A percentile compares a stretch with the other conserved stretches of the same genome.
These are phyloP conservation scores for Pseudeuparius sepicola DNA, from an alignment of 2,888 invertebrate genomes.

Conservation along the genomic window DNA sequence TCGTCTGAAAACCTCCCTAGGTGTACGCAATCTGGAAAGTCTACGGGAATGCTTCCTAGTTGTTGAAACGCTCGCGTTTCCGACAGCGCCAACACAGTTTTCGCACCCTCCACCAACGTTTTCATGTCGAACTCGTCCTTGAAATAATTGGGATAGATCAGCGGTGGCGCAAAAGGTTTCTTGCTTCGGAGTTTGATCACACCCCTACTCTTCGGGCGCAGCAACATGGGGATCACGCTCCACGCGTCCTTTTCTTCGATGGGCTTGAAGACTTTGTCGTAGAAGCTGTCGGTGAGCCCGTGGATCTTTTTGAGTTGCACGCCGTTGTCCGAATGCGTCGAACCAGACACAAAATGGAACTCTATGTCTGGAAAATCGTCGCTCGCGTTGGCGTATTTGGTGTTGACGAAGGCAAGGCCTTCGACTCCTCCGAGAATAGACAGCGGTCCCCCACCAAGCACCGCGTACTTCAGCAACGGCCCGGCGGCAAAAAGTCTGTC, in stretches of 20 bases:
- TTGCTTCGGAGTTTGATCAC: conserved; percentile 65
- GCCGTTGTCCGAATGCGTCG: conserved; percentile 79
- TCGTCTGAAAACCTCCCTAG: conserved; percentile 49
- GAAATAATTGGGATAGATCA: conserved; percentile 88
- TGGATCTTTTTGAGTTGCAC: conserved; percentile 71
- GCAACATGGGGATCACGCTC: conserved; percentile 74
- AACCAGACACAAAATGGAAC: conserved; percentile 80
- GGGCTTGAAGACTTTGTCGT: conserved; percentile 61
- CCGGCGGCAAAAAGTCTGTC: conserved; percentile 64
- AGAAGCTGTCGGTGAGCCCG: conserved; percentile 64
- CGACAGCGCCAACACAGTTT: conserved; percentile 72
- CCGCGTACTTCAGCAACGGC: conserved; percentile 74
- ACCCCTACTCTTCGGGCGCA: conserved; percentile 82
- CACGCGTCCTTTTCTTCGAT: conserved; percentile 70
- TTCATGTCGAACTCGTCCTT: conserved; percentile 69
- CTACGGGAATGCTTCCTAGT: conserved; percentile 61
- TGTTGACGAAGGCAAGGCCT: conserved; percentile 75
- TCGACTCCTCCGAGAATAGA: conserved; percentile 86
- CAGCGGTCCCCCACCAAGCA: conserved; percentile 72
- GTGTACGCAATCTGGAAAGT: conserved; percentile 69
- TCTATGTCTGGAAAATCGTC: conserved; percentile 85
- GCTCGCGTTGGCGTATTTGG: conserved; percentile 68
- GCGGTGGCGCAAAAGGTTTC: conserved; percentile 80
- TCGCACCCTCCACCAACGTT: conserved; percentile 74
- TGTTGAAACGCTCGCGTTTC: conserved; percentile 66